Evolutionary conservation across 2,888 invertebrate species (phyloP).

Genomic region (Phaonia tiefii): DNA sequence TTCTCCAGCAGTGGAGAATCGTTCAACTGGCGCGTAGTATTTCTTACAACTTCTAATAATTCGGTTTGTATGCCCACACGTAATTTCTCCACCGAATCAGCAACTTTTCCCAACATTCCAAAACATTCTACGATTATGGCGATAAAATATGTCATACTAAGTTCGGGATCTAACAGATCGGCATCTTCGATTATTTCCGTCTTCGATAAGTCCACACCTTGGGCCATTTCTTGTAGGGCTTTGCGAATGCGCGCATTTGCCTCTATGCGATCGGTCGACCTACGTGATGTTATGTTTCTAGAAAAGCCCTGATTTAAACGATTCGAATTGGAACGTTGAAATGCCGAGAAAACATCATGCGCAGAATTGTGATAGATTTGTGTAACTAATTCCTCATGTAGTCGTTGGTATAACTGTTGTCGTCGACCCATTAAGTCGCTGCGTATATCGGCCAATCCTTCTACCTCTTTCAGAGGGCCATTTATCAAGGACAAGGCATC

Average conservation of each 20-base stretch:
- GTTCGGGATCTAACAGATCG: slow-evolving; percentile 83
- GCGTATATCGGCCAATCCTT: slow-evolving; percentile 90
- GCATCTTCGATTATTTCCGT: slow-evolving; percentile 83
- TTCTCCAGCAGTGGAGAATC: slow-evolving; percentile 72
- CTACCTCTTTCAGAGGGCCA: slow-evolving; percentile 89
- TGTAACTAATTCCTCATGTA: slow-evolving; percentile 87
- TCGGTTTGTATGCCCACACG: slow-evolving; percentile 92
- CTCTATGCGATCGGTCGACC: slow-evolving; percentile 83
- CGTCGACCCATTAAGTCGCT: slow-evolving; percentile 85
- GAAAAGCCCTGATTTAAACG: slow-evolving; percentile 83
- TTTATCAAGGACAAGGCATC: slow-evolving; percentile 86
- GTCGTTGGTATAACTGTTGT: slow-evolving; percentile 85
- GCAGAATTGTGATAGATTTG: slow-evolving; percentile 86
- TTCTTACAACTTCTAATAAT: slow-evolving; percentile 88
- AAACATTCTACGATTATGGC: slow-evolving; percentile 92
- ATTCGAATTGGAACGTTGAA: slow-evolving; percentile 84
- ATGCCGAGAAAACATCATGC: slow-evolving; percentile 80
- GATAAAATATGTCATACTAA: slow-evolving; percentile 86
- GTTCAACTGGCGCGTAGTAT: slow-evolving; percentile 89
- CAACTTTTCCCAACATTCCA: slow-evolving; percentile 90
- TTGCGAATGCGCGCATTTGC: slow-evolving; percentile 82
- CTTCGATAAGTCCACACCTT: slow-evolving; percentile 79
- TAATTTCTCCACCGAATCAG: slow-evolving; percentile 92
- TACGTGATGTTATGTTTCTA: slow-evolving; percentile 82
- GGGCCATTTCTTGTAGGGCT: slow-evolving; percentile 82